A percentile compares a stretch with the other conserved stretches of the same genome.
Conservation (phyloP, 2,113 vertebrate genomes). For the Notiomystis cincta region DNA sequence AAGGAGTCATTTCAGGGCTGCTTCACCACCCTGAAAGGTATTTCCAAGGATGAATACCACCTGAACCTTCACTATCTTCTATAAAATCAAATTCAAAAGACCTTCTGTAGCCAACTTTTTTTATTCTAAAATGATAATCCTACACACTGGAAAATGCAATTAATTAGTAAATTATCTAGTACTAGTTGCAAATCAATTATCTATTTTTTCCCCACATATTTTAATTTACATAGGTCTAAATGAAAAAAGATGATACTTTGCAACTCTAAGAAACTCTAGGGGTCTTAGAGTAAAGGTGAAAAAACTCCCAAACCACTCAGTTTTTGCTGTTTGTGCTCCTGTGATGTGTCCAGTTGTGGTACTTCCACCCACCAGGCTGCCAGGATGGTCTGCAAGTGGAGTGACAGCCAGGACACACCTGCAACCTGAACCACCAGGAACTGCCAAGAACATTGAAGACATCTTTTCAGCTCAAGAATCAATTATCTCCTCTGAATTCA, state of each 20-base stretch:
- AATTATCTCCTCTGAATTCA: background rate
- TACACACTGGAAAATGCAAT: background rate
- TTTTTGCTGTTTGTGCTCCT: background rate
- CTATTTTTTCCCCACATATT: background rate
- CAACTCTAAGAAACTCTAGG: background rate
- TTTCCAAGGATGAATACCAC: background rate
- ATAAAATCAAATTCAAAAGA: background rate
- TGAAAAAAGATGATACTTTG: background rate
- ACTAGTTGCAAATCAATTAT: background rate
- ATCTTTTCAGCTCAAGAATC: background rate
- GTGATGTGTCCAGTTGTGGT: background rate
- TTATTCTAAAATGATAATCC: background rate
- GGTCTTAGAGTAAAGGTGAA: background rate
- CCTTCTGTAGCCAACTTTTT: background rate
- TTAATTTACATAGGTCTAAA: background rate
- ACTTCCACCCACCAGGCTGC: background rate
- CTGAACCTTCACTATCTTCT: background rate
- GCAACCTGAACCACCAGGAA: background rate
- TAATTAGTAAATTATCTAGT: background rate
- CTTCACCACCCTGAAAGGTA: background rate
- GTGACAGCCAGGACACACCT: background rate
- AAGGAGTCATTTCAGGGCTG: background rate
- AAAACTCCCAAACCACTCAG: background rate
- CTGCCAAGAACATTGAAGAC: background rate
- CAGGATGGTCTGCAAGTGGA: background rate